Base-by-base conservation (phyloP, 2,797 vertebrate genomes). In the Lagodon rhomboides region DNA sequence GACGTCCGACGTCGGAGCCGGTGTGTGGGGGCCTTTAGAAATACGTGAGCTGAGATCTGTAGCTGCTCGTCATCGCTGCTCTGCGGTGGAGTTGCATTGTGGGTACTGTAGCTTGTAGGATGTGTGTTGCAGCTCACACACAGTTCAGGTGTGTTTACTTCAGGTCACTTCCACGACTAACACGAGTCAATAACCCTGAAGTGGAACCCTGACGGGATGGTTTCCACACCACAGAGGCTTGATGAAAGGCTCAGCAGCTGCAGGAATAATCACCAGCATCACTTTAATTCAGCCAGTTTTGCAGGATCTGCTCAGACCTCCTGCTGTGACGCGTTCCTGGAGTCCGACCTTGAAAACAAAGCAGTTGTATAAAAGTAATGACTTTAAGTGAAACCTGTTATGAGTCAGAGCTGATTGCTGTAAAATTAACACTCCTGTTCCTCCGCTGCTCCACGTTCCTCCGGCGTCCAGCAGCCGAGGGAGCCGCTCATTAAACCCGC, bases 241-340 rank as follows among this genome's bases (percentile, higher is more conserved):
- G 15, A 13, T 15, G 9, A 18, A 50, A 38, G 8, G 5, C 46
- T 16, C 54, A 13, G n/a, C 59, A 63, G 59, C 65, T 64, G 65
- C 77, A 59, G 60, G 46, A 59, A 41, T 54, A 65, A 75, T n/a
- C 22, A 61, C 47, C 65, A 9, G 1, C 51, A 9, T 59, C 43
- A 22, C 8, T 47, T 49, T 0, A 50, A 18, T 62, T 49, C 0
- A 61, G 65, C 20, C 55, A 4, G 23, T 58, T 68, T 5, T 9
- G 13, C 2, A 25, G 43, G 43, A 55, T 10, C 7, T 12, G 64
- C 50, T 50, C 51, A 20, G 50, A 73, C 47, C 25, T 53, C 60
- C 20, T 0, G 22, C 75, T 64, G 43, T 13, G 65, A 38, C 12
- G 12, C 12, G 43, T 41, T 75, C 34, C 59, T 53, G 51, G 12